phyloP scores from a whole-genome alignment of 2,888 invertebrate genomes.

The Matsumyia berberina region DNA sequence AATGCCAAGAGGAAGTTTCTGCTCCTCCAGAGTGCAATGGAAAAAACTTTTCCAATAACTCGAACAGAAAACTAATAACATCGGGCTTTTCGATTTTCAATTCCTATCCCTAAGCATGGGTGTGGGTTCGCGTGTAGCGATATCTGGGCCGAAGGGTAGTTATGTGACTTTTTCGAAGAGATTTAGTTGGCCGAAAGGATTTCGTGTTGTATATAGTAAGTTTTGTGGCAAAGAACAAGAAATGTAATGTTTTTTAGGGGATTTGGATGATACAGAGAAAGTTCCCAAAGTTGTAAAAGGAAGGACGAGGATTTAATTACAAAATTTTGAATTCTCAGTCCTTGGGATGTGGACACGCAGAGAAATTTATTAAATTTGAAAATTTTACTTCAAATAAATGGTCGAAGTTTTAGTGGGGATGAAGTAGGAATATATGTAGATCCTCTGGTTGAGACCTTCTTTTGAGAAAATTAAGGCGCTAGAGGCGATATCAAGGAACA shows the following conservation, averaged over 20 bases:
- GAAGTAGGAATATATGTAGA: too few species aligned
- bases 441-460: too few species aligned
- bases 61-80: conserved; percentile 72
- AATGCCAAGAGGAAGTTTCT: conserved; percentile 36
- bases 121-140: background rate
- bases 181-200: conserved; percentile 34
- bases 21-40: background rate
- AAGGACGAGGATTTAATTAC: conserved; percentile 36
- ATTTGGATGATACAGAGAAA: conserved; percentile 12
- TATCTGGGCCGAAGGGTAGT: conserved; percentile 2
- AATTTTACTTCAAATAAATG: background rate
- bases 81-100: conserved; percentile 67
- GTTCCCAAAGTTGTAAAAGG: background rate
- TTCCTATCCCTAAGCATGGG: conserved; percentile 10
- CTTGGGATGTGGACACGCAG: background rate
- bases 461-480: too few species aligned
- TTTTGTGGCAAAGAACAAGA: conserved; percentile 10
- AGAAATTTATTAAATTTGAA: conserved; percentile 12
- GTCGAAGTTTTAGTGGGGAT: background rate
- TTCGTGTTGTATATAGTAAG: conserved; percentile 29
- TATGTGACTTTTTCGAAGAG: conserved; percentile 22
- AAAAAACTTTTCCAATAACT: conserved; percentile 73
- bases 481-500: too few species aligned
- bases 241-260: conserved; percentile 29
- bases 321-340: conserved; percentile 6